Evolutionary conservation across 2,113 vertebrate genomes (phyloP), one percentile per base, ranked within the genome.

Genomic region (Phaethornis superciliosus): DNA sequence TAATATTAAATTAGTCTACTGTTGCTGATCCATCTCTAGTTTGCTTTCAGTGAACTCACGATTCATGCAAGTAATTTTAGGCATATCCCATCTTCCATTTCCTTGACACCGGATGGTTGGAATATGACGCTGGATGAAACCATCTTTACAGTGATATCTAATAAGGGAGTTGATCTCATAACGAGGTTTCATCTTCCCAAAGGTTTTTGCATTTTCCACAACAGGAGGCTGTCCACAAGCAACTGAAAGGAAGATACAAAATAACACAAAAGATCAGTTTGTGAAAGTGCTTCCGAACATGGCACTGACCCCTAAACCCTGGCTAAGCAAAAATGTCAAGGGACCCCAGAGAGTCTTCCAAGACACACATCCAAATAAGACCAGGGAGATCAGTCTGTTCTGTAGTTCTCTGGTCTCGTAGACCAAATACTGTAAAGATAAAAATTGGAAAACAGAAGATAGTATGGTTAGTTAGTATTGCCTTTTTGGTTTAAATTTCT

Each of bases 111-210:
- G 98, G 85, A 99, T 99, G 64, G 98, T 99, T 52, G 99, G 99
- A 95, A 98, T 94, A 62, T 99, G 99, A 75, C 99, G 98, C 93
- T 99, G 99, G 97, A 99, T 99, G 77, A 99, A 99, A 80, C 99
- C 99, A 22, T 98, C 97, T 89, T 96, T 98, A 97, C 99, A 99
- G 96, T 99, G 99, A 94, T 99, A 99, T 97, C 99, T 98, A 93
- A 99, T 98, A 85, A 99, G 96, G 2, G 99, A 98, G 97, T 99
- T 99, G 94, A 99, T 98, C 98, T 99, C 99, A 63, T 99, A 99
- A 74, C 98, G 98, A 59, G 98, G 98, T 47, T 98, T 98, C 96
- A 98, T 97, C 95, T 98, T 98, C 59, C 99, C 99, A 91, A 99
- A 99, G 52, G 99, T 99, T 88, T 97, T 99, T 4, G 99, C 99